Evolutionary conservation across 2,113 vertebrate genomes (phyloP).

Genomic region (Ictalurus punctatus): DNA sequence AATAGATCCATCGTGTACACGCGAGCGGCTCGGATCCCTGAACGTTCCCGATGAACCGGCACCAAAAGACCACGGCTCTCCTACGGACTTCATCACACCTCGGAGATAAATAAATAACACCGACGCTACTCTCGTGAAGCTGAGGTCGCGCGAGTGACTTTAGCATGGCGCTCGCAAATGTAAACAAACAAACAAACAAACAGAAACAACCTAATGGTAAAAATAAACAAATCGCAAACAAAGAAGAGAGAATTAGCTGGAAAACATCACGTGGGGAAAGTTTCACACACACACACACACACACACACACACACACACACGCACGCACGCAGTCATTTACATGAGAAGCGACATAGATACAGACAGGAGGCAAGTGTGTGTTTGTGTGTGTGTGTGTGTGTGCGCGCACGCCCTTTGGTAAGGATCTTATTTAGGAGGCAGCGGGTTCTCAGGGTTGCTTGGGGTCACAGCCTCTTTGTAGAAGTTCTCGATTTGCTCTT

Average conservation of each 20-base stretch:
- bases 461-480: conserved; percentile 73
- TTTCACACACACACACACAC: not conserved
- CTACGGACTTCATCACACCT: conserved; percentile 40
- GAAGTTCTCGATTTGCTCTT: conserved; percentile 76
- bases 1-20: not conserved
- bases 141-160: conserved; percentile 17
- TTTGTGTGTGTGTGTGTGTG: conserved; percentile 31
- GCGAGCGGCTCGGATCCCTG: not conserved
- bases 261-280: not conserved
- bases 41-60: not conserved
- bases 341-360: not conserved
- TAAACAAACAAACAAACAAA: conserved; percentile 38
- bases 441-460: conserved; percentile 47
- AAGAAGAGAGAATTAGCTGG: not conserved
- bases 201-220: not conserved
- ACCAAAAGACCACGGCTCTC: not conserved
- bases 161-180: conserved; percentile 11
- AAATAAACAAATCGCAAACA: conserved; percentile 22
- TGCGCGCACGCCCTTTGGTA: conserved; percentile 9
- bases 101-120: conserved; percentile 50
- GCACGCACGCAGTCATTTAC: not conserved
- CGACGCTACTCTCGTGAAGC: conserved; percentile 27
- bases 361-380: not conserved
- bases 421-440: conserved; percentile 63
- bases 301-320: not conserved